Percentiles rank a stretch among this genome's conserved stretches.
Conservation (phyloP, 2,888 invertebrate genomes). For the Chrysopilus asiliformis region DNA sequence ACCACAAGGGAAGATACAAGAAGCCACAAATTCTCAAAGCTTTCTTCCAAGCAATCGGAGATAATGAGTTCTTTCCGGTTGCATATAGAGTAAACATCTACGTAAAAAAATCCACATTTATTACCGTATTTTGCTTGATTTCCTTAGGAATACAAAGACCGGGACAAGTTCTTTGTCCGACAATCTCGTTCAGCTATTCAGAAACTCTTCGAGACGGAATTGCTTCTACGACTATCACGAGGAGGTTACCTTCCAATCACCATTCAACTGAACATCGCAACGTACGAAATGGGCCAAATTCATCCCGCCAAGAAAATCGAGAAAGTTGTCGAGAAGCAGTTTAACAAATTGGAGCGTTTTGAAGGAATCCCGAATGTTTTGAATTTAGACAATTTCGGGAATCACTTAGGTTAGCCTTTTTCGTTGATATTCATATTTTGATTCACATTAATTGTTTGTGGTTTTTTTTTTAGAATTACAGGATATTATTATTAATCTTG, state of each 20-base stretch:
- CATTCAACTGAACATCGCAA: constrained; percentile 7
- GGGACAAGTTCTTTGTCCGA: constrained; percentile 10
- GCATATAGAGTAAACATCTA: constrained; percentile 9
- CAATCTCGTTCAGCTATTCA: constrained; percentile 9
- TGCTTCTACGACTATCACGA: constrained; percentile 4
- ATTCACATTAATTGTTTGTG: neutral
- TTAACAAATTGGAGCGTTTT: constrained; percentile 5
- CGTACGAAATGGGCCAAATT: constrained; percentile 12
- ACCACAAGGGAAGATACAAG: constrained; percentile 20
- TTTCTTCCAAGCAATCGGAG: constrained; percentile 6
- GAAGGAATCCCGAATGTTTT: constrained; percentile 11
- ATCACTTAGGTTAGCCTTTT: neutral
- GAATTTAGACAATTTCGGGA: constrained; percentile 10
- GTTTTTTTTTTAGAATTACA: constrained; percentile 7
- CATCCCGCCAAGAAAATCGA: constrained; percentile 11
- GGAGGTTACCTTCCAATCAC: constrained; percentile 2
- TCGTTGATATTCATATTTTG: too few relatives aligned
- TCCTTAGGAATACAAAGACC: constrained; percentile 4
- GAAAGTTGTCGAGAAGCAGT: constrained; percentile 7
- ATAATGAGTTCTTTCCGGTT: constrained; percentile 12
- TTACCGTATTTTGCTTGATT: neutral
- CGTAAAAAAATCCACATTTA: too few relatives aligned
- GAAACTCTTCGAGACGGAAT: constrained; percentile 7
- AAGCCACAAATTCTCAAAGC: constrained; percentile 9
- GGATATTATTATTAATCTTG: constrained; percentile 12